Conservation (phyloP, 2,113 vertebrate species). For the Corydoras sp. region DNA sequence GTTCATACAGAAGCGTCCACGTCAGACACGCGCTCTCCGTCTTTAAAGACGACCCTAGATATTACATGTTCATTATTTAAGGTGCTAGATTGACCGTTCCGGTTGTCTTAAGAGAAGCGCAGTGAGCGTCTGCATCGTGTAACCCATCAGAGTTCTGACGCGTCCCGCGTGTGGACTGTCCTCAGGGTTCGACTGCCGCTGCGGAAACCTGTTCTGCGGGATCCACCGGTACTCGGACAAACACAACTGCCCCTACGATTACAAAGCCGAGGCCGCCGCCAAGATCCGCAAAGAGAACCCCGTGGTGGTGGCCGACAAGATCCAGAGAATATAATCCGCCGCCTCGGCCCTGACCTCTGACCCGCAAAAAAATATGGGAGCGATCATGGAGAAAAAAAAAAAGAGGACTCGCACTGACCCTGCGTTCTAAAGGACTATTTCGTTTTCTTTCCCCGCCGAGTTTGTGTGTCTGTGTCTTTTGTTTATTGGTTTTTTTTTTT, state of each 20-base stretch:
- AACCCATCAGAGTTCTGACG: no score
- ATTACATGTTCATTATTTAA: no score
- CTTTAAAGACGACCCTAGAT: no score
- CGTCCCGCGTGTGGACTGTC: no score
- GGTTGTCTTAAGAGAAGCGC: no score
- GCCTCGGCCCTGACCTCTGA: no score
- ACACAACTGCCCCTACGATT: constrained; percentile 82
- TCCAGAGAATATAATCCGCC: constrained; percentile 78
- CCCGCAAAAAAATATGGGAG: constrained; percentile 13
- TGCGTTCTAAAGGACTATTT: constrained; percentile 50
- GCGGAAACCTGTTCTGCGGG: constrained; percentile 82
- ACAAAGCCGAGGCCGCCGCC: constrained; percentile 77
- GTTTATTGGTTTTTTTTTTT: no score
- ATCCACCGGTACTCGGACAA: constrained; percentile 83
- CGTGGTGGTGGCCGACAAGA: constrained; percentile 79
- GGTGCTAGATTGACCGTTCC: no score
- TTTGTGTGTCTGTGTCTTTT: no score
- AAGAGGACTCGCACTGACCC: constrained; percentile 50
- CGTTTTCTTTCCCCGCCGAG: not conserved
- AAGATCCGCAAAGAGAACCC: constrained; percentile 87
- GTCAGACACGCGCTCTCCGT: no score
- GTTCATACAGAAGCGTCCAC: no score
- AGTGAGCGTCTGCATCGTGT: no score
- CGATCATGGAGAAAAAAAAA: constrained; percentile 30
- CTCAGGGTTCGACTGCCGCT: constrained; percentile 81